phyloP scores from a whole-genome alignment of 30 jellyfish, hydroid and myxozoan species.

The Hydra vulgaris region DNA sequence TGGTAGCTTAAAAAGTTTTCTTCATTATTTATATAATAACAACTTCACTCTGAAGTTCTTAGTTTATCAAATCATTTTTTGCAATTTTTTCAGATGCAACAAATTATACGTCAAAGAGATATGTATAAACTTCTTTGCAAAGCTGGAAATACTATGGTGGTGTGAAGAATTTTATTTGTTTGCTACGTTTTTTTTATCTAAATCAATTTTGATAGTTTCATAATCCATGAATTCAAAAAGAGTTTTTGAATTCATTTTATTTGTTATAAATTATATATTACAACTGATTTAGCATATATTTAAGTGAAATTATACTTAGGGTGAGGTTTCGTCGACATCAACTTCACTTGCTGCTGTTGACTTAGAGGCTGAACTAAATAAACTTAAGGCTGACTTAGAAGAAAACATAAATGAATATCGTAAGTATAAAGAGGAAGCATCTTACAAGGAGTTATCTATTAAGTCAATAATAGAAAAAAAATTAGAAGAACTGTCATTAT shows the following conservation, averaged over 20 bases:
- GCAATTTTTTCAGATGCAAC: conserved; percentile 53
- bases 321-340: conserved; percentile 39
- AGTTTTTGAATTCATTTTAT: no score
- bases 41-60: background rate
- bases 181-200: no score
- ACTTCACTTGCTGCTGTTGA: background rate
- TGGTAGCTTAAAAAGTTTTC: conserved; percentile 38
- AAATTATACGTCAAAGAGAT: conserved; percentile 84
- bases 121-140: conserved; percentile 77
- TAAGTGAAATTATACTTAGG: no score
- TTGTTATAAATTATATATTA: no score
- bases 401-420: conserved; percentile 43
- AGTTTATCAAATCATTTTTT: no score
- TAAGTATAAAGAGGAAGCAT: conserved; percentile 31
- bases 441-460: conserved; percentile 36
- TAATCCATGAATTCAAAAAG: no score
- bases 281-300: no score
- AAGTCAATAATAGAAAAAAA: conserved; percentile 34
- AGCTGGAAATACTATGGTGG: conserved; percentile 42
- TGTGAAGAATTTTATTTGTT: no score
- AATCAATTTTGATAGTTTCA: no score
- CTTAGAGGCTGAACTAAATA: conserved; percentile 54
- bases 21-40: no score
- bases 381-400: conserved; percentile 46
- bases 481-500: conserved; percentile 39